Evolutionary conservation across 2,113 vertebrate species (phyloP), one percentile per base, ranked within the genome.

Genomic region (Prietella phreatophila): DNA sequence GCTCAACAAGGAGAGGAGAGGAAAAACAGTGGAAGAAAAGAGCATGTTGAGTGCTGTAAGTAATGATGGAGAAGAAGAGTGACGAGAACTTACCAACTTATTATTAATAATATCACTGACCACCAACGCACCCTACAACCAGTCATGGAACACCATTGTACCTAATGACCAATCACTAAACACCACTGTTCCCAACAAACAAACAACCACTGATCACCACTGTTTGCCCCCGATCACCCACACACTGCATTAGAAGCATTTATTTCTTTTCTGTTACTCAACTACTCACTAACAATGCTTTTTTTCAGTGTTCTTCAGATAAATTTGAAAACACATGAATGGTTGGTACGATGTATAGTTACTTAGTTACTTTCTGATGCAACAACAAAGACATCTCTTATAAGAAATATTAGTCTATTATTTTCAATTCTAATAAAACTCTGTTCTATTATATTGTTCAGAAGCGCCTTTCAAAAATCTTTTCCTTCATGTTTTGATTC

Each of bases 1-100:
- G 90, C 80, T 58, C 83, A 75, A 87, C 58, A 65, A 84, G 85
- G 81, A 58, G 0, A 84, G 84, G 25, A 53, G 82, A n/a, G 67
- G 33, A 87, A 61, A 85, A 67, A 65, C 25, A 25, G 27, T 5
- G 78, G 20, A 79, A 85, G 87, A 83, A 30, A 22, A 71, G 55
- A 84, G 81, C 42, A 86, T 78, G 81, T 55, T 17, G n/a, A 79
- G 36, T 3, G 25, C 88, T 82, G 36, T 22, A 65, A 67, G 75
- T 53, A 67, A 89, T 84, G 79, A 88, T 86, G 85, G 36, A 53
- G 20, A 42, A 71, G 39, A 89, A n/a, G 20, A 30, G 39, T 61
- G 78, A 81, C 9, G 4, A 36, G 33, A 65, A 50, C 73, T 27
- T n/a, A 67, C 14, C 5, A 0, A 73, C 33, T 65, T n/a, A 22